Percentiles rank a stretch among this genome's conserved stretches.
These are phyloP conservation scores for Pachycephus smyrnensis DNA, from an alignment of 2,888 invertebrate genomes.

Conservation along the genomic window DNA sequence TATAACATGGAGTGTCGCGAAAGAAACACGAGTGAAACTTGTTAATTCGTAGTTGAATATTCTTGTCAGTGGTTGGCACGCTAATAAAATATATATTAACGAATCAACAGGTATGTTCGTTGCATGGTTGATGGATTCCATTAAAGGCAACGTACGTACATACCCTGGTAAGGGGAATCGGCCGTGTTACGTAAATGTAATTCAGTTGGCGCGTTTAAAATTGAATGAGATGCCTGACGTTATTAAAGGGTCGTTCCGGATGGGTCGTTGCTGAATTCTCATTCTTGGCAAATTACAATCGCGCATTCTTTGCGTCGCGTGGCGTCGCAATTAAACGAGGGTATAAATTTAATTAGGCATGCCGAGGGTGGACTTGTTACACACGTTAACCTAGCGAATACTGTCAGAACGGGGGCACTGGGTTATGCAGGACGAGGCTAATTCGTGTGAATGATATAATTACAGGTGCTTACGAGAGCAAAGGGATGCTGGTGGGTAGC, in stretches of 20 bases:
- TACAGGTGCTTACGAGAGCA: slow-evolving; percentile 77
- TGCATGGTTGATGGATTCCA: neutral
- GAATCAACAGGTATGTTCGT: slow-evolving; percentile 45
- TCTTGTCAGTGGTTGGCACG: slow-evolving; percentile 1
- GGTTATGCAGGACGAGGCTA: neutral
- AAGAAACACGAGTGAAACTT: too few relatives aligned
- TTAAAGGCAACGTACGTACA: neutral
- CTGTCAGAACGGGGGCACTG: neutral
- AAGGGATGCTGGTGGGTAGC: slow-evolving; percentile 88
- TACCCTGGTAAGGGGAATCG: neutral
- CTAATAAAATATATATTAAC: slow-evolving; percentile 40
- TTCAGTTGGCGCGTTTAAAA: slow-evolving; percentile 33
- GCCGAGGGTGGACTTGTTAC: slow-evolving; percentile 17
- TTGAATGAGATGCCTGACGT: slow-evolving; percentile 38
- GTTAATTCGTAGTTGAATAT: too few relatives aligned
- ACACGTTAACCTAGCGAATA: neutral
- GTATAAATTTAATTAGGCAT: slow-evolving; percentile 50
- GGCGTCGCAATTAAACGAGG: slow-evolving; percentile 38
- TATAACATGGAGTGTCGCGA: too few relatives aligned
- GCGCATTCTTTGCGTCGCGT: slow-evolving; percentile 16
- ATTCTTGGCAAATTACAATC: slow-evolving; percentile 1
- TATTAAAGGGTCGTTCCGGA: slow-evolving; percentile 28
- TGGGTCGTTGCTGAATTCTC: slow-evolving; percentile 18
- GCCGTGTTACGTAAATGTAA: slow-evolving; percentile 18
- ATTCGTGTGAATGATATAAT: slow-evolving; percentile 29